A percentile compares a stretch with the other conserved stretches of the same genome.
phyloP scores from a whole-genome alignment of 2,888 invertebrate genomes.

The Pyrgus malvae region DNA sequence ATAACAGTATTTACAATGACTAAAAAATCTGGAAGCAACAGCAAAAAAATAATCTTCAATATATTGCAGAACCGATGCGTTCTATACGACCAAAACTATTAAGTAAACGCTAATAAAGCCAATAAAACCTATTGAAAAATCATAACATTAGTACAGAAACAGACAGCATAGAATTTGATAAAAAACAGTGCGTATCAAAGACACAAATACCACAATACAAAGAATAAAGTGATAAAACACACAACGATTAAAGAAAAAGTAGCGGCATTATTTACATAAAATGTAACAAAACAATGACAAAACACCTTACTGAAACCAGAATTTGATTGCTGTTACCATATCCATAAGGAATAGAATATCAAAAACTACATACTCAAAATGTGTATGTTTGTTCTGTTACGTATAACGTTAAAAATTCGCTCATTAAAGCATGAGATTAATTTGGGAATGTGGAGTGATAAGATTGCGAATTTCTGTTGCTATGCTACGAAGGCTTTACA shows the following conservation, averaged over 20 bases:
- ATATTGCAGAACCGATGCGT: too few species aligned
- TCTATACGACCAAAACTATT: too few species aligned
- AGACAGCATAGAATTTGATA: too few species aligned
- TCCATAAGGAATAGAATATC: background rate
- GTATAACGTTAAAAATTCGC: slow-evolving; percentile 36
- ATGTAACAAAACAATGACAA: background rate
- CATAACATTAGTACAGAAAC: too few species aligned
- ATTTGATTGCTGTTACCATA: background rate
- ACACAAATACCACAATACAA: too few species aligned
- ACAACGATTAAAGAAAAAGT: background rate
- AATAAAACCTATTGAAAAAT: too few species aligned
- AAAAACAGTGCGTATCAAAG: too few species aligned
- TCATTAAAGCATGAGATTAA: slow-evolving; percentile 36
- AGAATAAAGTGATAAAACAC: too few species aligned
- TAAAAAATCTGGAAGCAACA: too few species aligned
- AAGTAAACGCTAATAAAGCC: too few species aligned
- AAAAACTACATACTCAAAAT: background rate
- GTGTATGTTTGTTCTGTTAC: slow-evolving; percentile 28
- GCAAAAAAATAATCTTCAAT: too few species aligned
- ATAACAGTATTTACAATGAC: too few species aligned
- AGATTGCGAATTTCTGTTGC: slow-evolving; percentile 41
- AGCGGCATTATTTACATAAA: background rate
- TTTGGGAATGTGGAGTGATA: slow-evolving; percentile 37
- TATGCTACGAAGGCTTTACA: slow-evolving; percentile 32
- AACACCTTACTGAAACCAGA: background rate